phyloP scores from a whole-genome alignment of 2,888 invertebrate genomes.

The Allacma fusca region DNA sequence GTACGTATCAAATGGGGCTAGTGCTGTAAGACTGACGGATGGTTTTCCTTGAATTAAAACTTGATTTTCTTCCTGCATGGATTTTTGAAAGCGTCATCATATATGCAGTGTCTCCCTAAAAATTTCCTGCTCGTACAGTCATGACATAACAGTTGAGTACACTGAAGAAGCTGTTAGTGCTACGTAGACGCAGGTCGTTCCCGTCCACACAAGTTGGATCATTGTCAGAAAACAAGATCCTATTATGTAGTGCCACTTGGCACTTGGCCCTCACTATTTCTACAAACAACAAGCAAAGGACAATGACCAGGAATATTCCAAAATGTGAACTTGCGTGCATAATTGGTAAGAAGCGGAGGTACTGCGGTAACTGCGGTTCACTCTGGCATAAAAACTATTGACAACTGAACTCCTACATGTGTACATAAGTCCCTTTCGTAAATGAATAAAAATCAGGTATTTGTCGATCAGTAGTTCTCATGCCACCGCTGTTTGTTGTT shows the following conservation, averaged over 20 bases:
- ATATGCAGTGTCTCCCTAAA: not conserved
- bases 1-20: not conserved
- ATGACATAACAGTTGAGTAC: conserved; percentile 15
- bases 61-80: conserved; percentile 21
- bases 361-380: too few species aligned
- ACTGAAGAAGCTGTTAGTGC: too few species aligned
- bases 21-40: not conserved
- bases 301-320: conserved; percentile 31
- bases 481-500: too few species aligned
- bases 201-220: conserved; percentile 5
- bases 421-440: too few species aligned
- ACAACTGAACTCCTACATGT: too few species aligned
- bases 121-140: not conserved
- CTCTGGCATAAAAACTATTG: too few species aligned
- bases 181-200: conserved; percentile 7
- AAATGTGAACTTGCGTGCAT: not conserved
- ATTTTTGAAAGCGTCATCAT: not conserved
- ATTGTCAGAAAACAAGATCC: conserved; percentile 9
- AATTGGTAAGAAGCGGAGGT: too few species aligned
- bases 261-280: conserved; percentile 22
- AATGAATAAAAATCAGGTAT: too few species aligned
- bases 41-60: conserved; percentile 25
- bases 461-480: too few species aligned
- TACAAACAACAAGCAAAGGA: conserved; percentile 23
- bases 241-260: conserved; percentile 14